phyloP scores from a whole-genome alignment of 2,888 invertebrate genomes.

The Spilosoma lubricipeda region DNA sequence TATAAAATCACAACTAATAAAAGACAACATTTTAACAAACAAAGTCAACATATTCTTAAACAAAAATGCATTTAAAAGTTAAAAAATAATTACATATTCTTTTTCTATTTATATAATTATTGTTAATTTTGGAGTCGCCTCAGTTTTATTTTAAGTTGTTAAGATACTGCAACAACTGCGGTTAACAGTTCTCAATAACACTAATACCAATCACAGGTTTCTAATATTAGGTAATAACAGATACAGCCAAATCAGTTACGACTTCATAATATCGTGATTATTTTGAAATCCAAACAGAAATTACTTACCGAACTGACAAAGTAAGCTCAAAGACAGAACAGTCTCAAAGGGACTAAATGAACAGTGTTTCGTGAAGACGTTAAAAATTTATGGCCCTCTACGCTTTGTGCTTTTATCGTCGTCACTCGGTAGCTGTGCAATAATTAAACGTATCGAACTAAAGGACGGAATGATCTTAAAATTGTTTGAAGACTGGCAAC shows the following conservation, averaged over 20 bases:
- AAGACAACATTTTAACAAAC: too few species aligned
- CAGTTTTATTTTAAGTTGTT: too few species aligned
- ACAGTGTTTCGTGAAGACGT: slow-evolving; percentile 75
- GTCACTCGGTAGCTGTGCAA: slow-evolving; percentile 49
- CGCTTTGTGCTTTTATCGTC: slow-evolving; percentile 77
- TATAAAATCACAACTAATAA: too few species aligned
- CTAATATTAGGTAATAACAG: not conserved
- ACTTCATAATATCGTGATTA: slow-evolving; percentile 5
- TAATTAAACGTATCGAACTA: slow-evolving; percentile 56
- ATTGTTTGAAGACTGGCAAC: not conserved
- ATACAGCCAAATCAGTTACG: not conserved
- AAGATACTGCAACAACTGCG: too few species aligned
- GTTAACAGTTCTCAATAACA: not conserved
- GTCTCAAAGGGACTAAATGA: slow-evolving; percentile 70
- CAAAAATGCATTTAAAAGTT: too few species aligned
- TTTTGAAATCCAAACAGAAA: slow-evolving; percentile 19
- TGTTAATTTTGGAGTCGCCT: too few species aligned
- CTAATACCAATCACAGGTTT: not conserved
- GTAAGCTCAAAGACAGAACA: slow-evolving; percentile 24
- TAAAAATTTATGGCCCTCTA: slow-evolving; percentile 77
- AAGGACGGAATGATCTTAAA: slow-evolving; percentile 9
- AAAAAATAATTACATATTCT: too few species aligned
- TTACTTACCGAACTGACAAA: slow-evolving; percentile 31
- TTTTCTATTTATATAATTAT: too few species aligned
- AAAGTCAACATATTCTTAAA: too few species aligned